Percentiles rank a stretch among this genome's conserved stretches.
Conservation (phyloP, 2,113 vertebrate genomes). For the Eclectus roratus region DNA sequence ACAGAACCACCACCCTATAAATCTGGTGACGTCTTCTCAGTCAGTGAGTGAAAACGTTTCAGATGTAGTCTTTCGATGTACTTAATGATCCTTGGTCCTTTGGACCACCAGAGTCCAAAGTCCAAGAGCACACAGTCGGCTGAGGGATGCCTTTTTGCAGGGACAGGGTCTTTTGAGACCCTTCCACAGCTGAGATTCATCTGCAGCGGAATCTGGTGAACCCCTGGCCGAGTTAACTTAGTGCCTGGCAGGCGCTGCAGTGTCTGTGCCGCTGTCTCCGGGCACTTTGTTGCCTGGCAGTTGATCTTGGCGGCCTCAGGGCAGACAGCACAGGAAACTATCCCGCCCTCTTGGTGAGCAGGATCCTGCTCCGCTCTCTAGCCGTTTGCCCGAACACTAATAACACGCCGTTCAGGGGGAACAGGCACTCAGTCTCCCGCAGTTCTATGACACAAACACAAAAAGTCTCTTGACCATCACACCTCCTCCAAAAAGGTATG, state of each 20-base stretch:
- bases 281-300: background rate
- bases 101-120: background rate
- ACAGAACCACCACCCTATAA: background rate
- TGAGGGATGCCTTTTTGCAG: background rate
- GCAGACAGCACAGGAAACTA: background rate
- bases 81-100: background rate
- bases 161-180: background rate
- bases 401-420: background rate
- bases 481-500: background rate
- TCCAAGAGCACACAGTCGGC: background rate
- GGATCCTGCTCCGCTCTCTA: background rate
- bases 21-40: background rate
- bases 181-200: background rate
- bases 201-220: background rate
- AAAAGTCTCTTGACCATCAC: background rate
- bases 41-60: background rate
- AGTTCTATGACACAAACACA: background rate
- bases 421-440: background rate
- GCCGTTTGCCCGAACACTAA: background rate
- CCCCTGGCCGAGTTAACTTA: background rate
- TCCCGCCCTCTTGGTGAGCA: background rate
- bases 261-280: background rate
- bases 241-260: background rate
- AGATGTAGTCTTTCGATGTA: background rate
- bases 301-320: background rate